phyloP scores from a whole-genome alignment of 2,113 vertebrate species.

The Platichthys stellatus region DNA sequence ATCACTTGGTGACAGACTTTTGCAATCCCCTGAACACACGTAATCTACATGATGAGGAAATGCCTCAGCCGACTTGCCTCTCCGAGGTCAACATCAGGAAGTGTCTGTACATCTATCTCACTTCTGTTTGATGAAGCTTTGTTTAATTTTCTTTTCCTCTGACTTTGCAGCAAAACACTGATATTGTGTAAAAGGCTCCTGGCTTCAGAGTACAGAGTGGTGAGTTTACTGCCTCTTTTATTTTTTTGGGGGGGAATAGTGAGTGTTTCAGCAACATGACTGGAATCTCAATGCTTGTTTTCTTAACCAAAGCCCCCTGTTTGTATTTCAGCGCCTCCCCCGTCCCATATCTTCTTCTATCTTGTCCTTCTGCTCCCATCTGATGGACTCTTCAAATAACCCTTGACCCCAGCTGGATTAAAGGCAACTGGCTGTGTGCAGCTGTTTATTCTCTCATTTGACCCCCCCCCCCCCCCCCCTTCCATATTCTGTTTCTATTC shows the following conservation, averaged over 20 bases:
- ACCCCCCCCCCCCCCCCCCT: background rate
- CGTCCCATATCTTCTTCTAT: slow-evolving; percentile 28
- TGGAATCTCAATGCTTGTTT: slow-evolving; percentile 72
- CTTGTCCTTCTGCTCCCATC: slow-evolving; percentile 21
- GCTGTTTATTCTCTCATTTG: slow-evolving; percentile 44
- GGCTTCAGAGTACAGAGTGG: background rate
- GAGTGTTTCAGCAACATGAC: slow-evolving; percentile 47
- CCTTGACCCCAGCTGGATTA: slow-evolving; percentile 39
- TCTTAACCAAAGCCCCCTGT: slow-evolving; percentile 43
- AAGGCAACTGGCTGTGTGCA: slow-evolving; percentile 36
- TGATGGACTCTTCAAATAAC: slow-evolving; percentile 30
- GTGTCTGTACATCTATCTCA: background rate
- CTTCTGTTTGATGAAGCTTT: slow-evolving; percentile 12
- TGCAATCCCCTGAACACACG: background rate
- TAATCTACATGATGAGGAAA: slow-evolving; percentile 1
- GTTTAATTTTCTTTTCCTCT: slow-evolving; percentile 22
- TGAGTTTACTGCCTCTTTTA: background rate
- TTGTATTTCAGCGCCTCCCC: slow-evolving; percentile 39
- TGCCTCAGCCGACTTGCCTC: background rate
- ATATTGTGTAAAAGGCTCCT: slow-evolving; percentile 1
- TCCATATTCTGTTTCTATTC: slow-evolving; percentile 14
- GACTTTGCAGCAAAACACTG: slow-evolving; percentile 26
- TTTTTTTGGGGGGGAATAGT: background rate
- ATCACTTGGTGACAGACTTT: slow-evolving; percentile 1
- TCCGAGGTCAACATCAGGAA: background rate